A percentile compares a stretch with the other conserved stretches of the same genome.
These are phyloP conservation scores for Falco naumanni DNA, from an alignment of 2,797 vertebrate species.

Conservation along the genomic window DNA sequence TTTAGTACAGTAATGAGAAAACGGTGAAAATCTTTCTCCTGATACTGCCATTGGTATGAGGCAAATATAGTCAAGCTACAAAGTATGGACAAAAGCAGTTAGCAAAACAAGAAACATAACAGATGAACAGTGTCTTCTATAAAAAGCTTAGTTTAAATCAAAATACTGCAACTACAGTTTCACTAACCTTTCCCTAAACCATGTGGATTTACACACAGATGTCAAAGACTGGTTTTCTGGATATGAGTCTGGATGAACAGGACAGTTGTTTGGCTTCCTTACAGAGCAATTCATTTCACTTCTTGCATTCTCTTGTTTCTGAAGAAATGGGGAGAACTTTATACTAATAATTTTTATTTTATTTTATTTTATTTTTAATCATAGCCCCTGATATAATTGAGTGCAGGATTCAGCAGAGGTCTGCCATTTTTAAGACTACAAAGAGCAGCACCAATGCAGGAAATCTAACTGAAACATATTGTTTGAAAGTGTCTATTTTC, in stretches of 20 bases:
- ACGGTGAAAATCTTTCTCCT: not conserved
- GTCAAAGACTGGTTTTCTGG: not conserved
- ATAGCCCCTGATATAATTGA: not conserved
- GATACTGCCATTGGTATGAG: not conserved
- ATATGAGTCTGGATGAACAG: not conserved
- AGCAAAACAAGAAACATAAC: not conserved
- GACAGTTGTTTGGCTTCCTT: not conserved
- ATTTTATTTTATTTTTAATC: not conserved
- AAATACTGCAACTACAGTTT: not conserved
- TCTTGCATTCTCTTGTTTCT: not conserved
- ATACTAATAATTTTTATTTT: not conserved
- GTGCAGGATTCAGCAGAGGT: not conserved
- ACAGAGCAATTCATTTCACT: not conserved
- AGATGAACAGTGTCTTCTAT: not conserved
- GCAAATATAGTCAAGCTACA: not conserved
- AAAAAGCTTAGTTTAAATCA: not conserved
- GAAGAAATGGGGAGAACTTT: not conserved
- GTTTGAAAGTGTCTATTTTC: not conserved
- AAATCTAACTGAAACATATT: not conserved
- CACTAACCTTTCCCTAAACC: not conserved
- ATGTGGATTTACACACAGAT: not conserved
- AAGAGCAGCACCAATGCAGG: not conserved
- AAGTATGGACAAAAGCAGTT: not conserved
- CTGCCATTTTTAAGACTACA: not conserved
- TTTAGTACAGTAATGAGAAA: not conserved